These are phyloP conservation scores for Heliconius hortense DNA, from an alignment of 2,888 invertebrate genomes.

Conservation along the genomic window DNA sequence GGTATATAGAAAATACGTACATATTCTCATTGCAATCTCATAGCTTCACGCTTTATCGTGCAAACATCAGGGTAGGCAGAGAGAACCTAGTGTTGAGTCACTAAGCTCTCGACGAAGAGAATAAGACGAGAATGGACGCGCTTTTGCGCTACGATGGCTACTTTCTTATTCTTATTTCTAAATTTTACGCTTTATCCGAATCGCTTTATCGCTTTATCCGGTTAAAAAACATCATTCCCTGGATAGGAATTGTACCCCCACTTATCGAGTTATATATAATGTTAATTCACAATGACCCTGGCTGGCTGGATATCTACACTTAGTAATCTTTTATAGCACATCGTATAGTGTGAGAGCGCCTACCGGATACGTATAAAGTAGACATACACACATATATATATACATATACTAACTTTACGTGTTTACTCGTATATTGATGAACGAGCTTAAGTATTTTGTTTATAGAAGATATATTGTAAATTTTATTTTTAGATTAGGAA, in stretches of 20 bases:
- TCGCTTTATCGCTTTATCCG: too few species aligned
- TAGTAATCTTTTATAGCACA: background rate
- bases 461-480: background rate
- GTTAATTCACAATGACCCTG: too few species aligned
- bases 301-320: background rate
- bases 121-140: too few species aligned
- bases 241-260: too few species aligned
- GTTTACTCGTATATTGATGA: background rate
- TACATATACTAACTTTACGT: background rate
- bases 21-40: too few species aligned
- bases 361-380: background rate
- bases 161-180: background rate
- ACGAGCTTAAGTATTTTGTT: conserved; percentile 8
- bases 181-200: background rate
- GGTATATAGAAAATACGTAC: too few species aligned
- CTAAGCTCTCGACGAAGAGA: too few species aligned
- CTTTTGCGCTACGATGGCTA: background rate
- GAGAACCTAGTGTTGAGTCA: too few species aligned
- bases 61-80: too few species aligned
- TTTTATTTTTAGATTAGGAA: background rate
- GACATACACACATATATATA: too few species aligned
- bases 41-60: background rate
- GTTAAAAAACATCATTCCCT: background rate
- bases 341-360: conserved; percentile 6
- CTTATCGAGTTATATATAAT: too few species aligned